These are phyloP conservation scores for Enteromius radiatus DNA, from an alignment of 2,797 vertebrate species.

Conservation along the genomic window DNA sequence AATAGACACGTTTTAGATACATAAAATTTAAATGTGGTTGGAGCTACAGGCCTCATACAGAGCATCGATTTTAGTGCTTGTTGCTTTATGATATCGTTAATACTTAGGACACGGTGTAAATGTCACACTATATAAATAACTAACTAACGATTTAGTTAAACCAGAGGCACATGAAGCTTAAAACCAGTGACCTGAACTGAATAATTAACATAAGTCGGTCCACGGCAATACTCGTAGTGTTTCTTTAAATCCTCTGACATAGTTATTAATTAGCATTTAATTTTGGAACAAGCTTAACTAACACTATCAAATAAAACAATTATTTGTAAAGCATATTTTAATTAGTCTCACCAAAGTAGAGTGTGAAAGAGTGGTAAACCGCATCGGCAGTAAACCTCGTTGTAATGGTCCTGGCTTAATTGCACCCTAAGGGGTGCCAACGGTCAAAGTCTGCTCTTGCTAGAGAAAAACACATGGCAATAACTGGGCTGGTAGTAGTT, in stretches of 20 bases:
- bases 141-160: slow-evolving; percentile 13
- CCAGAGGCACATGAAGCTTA: not conserved
- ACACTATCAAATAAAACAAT: slow-evolving; percentile 9
- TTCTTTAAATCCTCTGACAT: not conserved
- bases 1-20: not conserved
- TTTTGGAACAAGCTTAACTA: not conserved
- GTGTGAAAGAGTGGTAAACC: slow-evolving; percentile 37
- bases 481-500: slow-evolving; percentile 26
- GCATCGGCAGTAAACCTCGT: slow-evolving; percentile 22
- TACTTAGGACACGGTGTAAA: not conserved
- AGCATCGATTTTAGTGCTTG: not conserved
- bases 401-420: slow-evolving; percentile 30
- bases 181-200: slow-evolving; percentile 21
- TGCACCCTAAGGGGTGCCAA: slow-evolving; percentile 30
- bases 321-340: not conserved
- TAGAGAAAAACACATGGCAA: slow-evolving; percentile 15
- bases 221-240: not conserved
- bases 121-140: slow-evolving; percentile 8
- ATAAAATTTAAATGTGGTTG: not conserved
- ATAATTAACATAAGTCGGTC: not conserved
- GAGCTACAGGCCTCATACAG: not conserved
- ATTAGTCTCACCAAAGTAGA: not conserved
- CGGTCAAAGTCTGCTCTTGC: slow-evolving; percentile 31
- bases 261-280: not conserved
- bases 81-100: not conserved